These are phyloP conservation scores for Elephantulus edwardii DNA, from an alignment of 2,113 vertebrate genomes.

Conservation along the genomic window DNA sequence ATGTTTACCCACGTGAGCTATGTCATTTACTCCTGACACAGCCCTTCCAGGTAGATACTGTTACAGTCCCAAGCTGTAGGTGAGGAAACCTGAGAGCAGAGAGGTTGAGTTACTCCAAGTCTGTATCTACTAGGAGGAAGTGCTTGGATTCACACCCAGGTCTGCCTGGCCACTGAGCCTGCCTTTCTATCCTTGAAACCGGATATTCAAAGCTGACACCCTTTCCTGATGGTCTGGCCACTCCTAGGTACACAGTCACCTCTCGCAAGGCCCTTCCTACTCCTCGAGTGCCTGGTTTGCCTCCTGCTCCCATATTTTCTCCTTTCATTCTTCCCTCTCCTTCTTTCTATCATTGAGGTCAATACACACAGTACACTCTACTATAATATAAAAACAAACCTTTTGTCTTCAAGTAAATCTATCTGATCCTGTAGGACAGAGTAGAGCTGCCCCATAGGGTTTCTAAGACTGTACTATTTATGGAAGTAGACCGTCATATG, in stretches of 20 bases:
- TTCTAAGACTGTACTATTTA: neutral
- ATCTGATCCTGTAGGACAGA: neutral
- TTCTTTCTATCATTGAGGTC: neutral
- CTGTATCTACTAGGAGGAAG: neutral
- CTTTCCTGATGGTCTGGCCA: neutral
- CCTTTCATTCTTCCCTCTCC: neutral
- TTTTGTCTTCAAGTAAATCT: neutral
- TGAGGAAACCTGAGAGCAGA: neutral
- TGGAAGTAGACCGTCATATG: neutral
- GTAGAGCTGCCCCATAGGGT: neutral
- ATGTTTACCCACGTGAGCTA: rapidly evolving
- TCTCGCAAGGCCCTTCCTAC: neutral
- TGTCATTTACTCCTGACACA: neutral
- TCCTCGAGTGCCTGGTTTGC: neutral
- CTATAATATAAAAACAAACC: neutral
- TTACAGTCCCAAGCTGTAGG: neutral
- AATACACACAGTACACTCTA: neutral
- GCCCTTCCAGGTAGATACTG: neutral
- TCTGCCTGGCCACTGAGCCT: neutral
- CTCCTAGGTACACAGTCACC: neutral
- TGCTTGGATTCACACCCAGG: neutral
- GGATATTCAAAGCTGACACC: neutral
- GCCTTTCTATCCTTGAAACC: rapidly evolving
- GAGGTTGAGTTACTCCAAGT: neutral
- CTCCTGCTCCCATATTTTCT: neutral